Evolutionary conservation across 2,797 vertebrate genomes (phyloP).

Genomic region (Sarcophilus harrisii): DNA sequence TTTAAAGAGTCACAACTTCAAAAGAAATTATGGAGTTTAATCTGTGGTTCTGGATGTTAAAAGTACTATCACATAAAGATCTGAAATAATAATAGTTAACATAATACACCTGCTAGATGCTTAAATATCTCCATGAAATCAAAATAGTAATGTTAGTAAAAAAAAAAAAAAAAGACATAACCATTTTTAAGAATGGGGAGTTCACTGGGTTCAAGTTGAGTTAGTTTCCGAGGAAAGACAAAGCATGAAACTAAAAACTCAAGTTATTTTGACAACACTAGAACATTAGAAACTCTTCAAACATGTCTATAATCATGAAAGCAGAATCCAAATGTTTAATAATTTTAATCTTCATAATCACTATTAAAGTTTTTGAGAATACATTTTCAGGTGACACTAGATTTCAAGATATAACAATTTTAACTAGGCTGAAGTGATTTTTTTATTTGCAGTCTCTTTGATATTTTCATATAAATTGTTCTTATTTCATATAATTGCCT

Average conservation of each 20-base stretch:
- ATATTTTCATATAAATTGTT: not conserved
- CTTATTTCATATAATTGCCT: not conserved
- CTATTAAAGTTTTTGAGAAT: constrained; percentile 13
- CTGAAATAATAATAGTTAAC: constrained; percentile 18
- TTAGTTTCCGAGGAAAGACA: constrained; percentile 47
- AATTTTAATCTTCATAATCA: not conserved
- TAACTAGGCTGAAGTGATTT: not conserved
- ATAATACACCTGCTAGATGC: constrained; percentile 37
- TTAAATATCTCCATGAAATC: constrained; percentile 39
- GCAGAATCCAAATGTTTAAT: constrained; percentile 5
- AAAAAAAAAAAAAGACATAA: constrained; percentile 35
- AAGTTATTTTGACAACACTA: not conserved
- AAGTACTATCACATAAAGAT: not conserved
- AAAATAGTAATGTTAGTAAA: constrained; percentile 5
- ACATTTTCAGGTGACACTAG: not conserved
- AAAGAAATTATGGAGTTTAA: constrained; percentile 58
- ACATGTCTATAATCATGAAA: not conserved
- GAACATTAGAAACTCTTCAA: constrained; percentile 14
- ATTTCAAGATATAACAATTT: not conserved
- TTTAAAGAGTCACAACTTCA: constrained; percentile 62
- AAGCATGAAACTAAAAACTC: constrained; percentile 35
- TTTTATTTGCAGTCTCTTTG: not conserved
- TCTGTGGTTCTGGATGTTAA: constrained; percentile 17
- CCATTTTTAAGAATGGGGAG: constrained; percentile 32
- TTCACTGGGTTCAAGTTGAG: not conserved